Evolutionary conservation across 2,113 vertebrate genomes (phyloP).

Genomic region (Pterocles burchelli): DNA sequence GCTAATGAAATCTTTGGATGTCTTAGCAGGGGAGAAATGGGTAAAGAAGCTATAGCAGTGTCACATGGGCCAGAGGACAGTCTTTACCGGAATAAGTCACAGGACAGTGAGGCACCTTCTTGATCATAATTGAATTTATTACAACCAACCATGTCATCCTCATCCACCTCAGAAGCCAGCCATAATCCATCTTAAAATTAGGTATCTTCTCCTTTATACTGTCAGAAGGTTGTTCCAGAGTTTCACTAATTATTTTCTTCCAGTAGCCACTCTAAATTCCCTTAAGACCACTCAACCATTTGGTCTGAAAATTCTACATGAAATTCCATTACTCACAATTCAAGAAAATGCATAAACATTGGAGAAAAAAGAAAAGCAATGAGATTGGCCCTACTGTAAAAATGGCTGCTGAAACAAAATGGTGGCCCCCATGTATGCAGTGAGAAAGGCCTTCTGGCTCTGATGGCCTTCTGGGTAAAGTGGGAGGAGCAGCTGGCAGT

Average conservation of each 20-base stretch:
- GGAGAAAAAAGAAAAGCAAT: not conserved
- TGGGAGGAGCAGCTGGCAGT: not conserved
- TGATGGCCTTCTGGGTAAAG: not conserved
- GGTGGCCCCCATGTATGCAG: not conserved
- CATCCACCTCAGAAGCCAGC: not conserved
- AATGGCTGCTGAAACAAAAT: not conserved
- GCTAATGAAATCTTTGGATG: not conserved
- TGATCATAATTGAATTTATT: not conserved
- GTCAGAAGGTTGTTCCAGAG: not conserved
- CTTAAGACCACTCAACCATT: not conserved
- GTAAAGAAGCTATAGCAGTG: not conserved
- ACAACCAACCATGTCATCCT: rapidly evolving
- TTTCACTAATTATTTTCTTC: not conserved
- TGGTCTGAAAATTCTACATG: not conserved
- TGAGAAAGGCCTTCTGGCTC: not conserved
- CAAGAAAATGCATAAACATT: not conserved
- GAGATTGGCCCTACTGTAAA: not conserved
- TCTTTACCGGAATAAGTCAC: not conserved
- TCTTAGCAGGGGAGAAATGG: not conserved
- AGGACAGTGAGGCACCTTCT: not conserved
- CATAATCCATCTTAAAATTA: not conserved
- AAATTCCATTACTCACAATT: not conserved
- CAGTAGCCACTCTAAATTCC: not conserved
- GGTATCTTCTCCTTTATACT: not conserved
- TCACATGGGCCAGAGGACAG: not conserved